Conservation (phyloP, 2,113 vertebrate genomes). For the Gobiocypris rarus region DNA sequence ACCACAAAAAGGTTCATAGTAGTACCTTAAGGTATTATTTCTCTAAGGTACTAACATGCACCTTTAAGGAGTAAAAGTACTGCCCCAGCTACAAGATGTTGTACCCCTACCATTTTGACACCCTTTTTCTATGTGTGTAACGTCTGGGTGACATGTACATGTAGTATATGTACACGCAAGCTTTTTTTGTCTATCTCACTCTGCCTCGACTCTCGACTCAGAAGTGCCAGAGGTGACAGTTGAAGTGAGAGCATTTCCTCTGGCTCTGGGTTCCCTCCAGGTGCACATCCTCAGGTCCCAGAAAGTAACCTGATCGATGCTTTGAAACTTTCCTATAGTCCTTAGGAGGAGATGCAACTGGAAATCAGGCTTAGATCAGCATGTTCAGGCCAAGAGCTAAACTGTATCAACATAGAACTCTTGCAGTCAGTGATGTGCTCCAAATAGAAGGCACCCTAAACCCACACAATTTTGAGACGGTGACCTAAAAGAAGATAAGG, state of each 20-base stretch:
- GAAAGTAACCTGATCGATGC: conserved; percentile 7
- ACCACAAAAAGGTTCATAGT: no score
- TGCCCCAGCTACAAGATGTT: no score
- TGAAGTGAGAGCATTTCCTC: conserved; percentile 38
- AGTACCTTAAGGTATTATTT: no score
- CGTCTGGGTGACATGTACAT: background rate
- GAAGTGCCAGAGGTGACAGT: conserved; percentile 35
- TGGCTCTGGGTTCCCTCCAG: conserved; percentile 24
- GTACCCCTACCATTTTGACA: no score
- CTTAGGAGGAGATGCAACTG: background rate
- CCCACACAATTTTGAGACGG: background rate
- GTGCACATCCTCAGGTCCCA: conserved; percentile 13
- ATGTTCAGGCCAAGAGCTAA: conserved; percentile 24
- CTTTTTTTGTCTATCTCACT: background rate
- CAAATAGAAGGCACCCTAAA: conserved; percentile 31
- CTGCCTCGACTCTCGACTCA: background rate
- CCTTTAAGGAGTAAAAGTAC: no score
- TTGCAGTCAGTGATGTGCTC: conserved; percentile 12
- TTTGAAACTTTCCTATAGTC: conserved; percentile 22
- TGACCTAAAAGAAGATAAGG: conserved; percentile 40
- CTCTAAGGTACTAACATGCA: no score
- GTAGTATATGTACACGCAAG: background rate
- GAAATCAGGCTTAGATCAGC: conserved; percentile 13
- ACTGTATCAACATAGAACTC: conserved; percentile 12
- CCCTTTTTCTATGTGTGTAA: no score